Percentiles rank a stretch among this genome's conserved stretches.
These are phyloP conservation scores for Pseudoips prasinana DNA, from an alignment of 2,888 invertebrate genomes.

Conservation along the genomic window DNA sequence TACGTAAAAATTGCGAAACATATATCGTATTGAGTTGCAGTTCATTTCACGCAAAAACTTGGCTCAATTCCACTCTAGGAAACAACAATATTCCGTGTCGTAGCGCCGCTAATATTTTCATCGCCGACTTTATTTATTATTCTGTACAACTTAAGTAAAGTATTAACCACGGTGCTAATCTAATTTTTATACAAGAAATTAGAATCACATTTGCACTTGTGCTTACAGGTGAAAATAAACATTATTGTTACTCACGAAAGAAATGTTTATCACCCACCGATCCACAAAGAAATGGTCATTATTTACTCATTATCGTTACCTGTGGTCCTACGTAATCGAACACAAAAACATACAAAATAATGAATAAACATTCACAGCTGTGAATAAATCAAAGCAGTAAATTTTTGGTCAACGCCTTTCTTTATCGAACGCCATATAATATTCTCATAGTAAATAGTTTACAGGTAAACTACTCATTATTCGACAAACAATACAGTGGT, in stretches of 20 bases:
- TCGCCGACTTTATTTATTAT: conserved; percentile 30
- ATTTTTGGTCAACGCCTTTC: no score
- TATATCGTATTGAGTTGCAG: conserved; percentile 17
- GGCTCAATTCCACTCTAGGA: conserved; percentile 16
- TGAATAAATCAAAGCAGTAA: conserved; percentile 1
- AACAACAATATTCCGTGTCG: conserved; percentile 9
- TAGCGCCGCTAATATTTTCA: conserved; percentile 20
- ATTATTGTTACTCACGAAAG: conserved; percentile 31
- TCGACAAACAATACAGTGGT: no score
- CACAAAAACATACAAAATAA: conserved; percentile 26
- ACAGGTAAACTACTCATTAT: no score
- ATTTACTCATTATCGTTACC: conserved; percentile 38
- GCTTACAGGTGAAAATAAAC: conserved; percentile 32
- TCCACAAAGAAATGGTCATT: conserved; percentile 32
- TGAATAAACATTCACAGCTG: conserved; percentile 19
- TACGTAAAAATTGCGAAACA: conserved; percentile 48
- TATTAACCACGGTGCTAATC: conserved; percentile 22
- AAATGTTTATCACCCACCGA: conserved; percentile 31
- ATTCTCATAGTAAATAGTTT: no score
- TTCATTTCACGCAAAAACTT: conserved; percentile 23
- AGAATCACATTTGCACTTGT: conserved; percentile 30
- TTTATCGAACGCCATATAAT: no score
- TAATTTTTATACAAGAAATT: conserved; percentile 26
- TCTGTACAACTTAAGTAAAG: conserved; percentile 3
- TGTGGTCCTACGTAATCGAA: conserved; percentile 24